These are phyloP conservation scores for Lasioglossum leucozonium DNA, from an alignment of 2,888 invertebrate species.

Conservation along the genomic window DNA sequence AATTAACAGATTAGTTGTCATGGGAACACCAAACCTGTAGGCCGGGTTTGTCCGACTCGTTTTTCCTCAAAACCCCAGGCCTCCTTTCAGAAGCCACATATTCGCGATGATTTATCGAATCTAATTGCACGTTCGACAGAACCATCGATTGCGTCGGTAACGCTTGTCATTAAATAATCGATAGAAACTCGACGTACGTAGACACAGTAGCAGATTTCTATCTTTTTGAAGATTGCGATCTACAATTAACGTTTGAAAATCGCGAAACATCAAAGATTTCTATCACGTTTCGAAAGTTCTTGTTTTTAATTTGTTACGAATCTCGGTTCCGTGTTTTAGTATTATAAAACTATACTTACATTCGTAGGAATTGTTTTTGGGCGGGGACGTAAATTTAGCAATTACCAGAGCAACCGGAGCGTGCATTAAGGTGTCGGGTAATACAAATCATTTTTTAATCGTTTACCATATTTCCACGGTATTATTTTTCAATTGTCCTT, in stretches of 20 bases:
- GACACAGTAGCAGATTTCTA: constrained; percentile 11
- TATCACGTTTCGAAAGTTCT: neutral
- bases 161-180: constrained; percentile 7
- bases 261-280: neutral
- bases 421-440: neutral
- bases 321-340: neutral
- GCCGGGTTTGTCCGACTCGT: neutral
- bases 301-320: neutral
- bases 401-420: too few relatives aligned
- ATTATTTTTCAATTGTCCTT: neutral
- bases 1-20: neutral
- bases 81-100: neutral
- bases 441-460: neutral
- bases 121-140: constrained; percentile 13
- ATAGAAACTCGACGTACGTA: constrained; percentile 1
- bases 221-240: neutral
- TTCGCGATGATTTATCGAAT: constrained; percentile 24
- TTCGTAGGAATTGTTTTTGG: neutral
- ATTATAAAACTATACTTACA: neutral
- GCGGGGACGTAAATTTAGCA: too few relatives aligned
- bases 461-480: too few relatives aligned
- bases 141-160: constrained; percentile 44
- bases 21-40: neutral
- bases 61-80: neutral
- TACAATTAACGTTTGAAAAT: neutral